Evolutionary conservation across 1,140 invertebrate genomes (phyloP).

Genomic region (Lanistes nyassanus): DNA sequence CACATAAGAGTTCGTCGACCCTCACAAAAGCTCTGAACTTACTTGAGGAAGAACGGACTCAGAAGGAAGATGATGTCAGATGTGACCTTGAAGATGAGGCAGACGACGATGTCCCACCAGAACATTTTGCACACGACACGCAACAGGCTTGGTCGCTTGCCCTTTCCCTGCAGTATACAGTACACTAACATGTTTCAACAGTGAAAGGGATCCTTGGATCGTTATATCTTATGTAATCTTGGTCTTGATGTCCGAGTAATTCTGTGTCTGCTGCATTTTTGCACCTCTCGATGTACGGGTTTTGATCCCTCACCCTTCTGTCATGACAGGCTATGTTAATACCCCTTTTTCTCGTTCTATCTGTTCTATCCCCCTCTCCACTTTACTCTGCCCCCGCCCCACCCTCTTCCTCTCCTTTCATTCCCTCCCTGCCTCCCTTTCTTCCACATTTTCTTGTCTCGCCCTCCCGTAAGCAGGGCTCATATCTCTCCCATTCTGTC

Average conservation of each 20-base stretch:
- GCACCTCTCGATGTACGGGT: background rate
- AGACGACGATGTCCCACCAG: background rate
- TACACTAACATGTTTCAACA: background rate
- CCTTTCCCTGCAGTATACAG: background rate
- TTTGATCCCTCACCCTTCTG: too few relatives aligned
- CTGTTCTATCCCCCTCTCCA: too few relatives aligned
- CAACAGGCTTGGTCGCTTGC: background rate
- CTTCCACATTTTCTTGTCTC: too few relatives aligned
- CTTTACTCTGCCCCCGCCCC: background rate
- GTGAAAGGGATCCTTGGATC: background rate
- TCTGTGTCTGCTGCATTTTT: background rate
- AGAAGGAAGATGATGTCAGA: constrained; percentile 13
- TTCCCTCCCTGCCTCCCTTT: background rate
- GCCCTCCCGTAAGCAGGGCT: too few relatives aligned
- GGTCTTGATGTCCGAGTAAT: background rate
- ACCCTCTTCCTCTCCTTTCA: background rate
- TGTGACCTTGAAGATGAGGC: background rate
- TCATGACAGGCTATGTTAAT: too few relatives aligned
- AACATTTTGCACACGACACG: constrained; percentile 2
- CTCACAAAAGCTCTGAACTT: background rate
- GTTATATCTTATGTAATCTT: background rate
- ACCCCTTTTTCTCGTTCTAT: too few relatives aligned
- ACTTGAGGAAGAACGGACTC: constrained; percentile 10
- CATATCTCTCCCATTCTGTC: too few relatives aligned
- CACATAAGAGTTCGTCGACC: too few relatives aligned